Evolutionary conservation across 2,113 vertebrate genomes (phyloP), one percentile per base, ranked within the genome.

Genomic region (Sciurus niger): DNA sequence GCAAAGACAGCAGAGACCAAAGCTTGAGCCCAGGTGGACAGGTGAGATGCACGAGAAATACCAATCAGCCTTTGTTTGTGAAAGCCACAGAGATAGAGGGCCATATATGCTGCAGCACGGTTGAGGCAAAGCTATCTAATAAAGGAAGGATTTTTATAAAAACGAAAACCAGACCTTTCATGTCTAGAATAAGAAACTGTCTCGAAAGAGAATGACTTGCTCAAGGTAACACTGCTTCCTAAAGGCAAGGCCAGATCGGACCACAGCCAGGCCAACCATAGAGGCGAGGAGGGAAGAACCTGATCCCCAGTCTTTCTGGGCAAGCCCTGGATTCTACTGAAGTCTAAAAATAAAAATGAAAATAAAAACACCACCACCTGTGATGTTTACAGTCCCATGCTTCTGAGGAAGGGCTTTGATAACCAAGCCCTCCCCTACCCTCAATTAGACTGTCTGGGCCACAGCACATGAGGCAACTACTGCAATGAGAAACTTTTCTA

Each of bases 81-180:
- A 91, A 92, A 53, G 40, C 40, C 70, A 63, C 9, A 16, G 58
- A 48, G 22, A 43, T 70, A 20, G 7, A 20, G 51, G 32, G 12
- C 20, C 46, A 4, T 1, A 4, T 0, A 24, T 0, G 16, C 8
- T 1, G 11, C 6, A 6, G 53, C 0, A 8, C 10, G 32, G 37
- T 9, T 11, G 7, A 30, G 24, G 22, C 51, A 48, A 58, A 40
- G 16, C 24, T 32, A n/a, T 4, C 34, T 24, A 74, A 14, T 5
- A 55, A 51, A 20, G 25, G 22, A 80, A 68, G 77, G 37, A 76
- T 34, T 3, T 67, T 37, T 86, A 67, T 37, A 73, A 68, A 85
- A 24, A 2, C 28, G 48, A 79, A 58, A 73, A 16, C 67, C 34
- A 25, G 43, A 8, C 20, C 20, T 76, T 96, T 76, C 2, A 0